These are phyloP conservation scores for Platygyra sinensis DNA, from an alignment of 64 coral and sea anemone species.

Conservation along the genomic window DNA sequence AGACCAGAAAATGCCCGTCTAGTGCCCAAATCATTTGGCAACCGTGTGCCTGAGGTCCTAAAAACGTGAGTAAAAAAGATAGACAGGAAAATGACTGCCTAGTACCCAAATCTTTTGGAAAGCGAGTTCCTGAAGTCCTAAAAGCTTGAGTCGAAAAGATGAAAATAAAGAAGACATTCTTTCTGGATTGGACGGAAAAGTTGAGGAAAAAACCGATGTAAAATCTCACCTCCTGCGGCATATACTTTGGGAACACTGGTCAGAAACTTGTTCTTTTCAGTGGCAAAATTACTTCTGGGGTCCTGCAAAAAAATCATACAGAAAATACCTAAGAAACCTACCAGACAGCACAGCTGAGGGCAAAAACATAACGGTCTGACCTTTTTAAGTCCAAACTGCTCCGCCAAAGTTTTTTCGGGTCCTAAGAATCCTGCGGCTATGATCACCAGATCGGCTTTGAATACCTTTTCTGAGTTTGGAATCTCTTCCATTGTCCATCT, in stretches of 20 bases:
- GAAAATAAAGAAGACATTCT: no score
- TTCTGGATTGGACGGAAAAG: no score
- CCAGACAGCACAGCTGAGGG: neutral
- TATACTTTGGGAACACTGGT: slow-evolving; percentile 79
- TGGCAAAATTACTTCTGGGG: slow-evolving; percentile 84
- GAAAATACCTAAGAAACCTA: neutral
- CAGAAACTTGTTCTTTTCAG: slow-evolving; percentile 65
- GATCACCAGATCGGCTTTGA: slow-evolving; percentile 75
- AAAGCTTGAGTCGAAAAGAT: neutral
- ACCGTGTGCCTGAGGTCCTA: no score
- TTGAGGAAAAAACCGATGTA: no score
- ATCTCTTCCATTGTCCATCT: slow-evolving; percentile 88
- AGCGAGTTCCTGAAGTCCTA: neutral
- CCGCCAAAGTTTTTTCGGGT: slow-evolving; percentile 80
- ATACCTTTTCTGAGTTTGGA: slow-evolving; percentile 79
- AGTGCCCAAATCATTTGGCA: no score
- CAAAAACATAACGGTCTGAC: slow-evolving; percentile 15
- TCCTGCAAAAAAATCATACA: slow-evolving; percentile 55
- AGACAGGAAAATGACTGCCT: no score
- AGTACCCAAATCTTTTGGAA: no score
- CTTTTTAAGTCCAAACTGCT: slow-evolving; percentile 84
- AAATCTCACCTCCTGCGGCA: slow-evolving; percentile 86
- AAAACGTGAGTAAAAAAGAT: no score
- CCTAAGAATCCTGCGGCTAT: slow-evolving; percentile 86
- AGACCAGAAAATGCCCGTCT: no score